phyloP scores from a whole-genome alignment of 2,797 vertebrate genomes.

The Dicrostonyx torquatus region DNA sequence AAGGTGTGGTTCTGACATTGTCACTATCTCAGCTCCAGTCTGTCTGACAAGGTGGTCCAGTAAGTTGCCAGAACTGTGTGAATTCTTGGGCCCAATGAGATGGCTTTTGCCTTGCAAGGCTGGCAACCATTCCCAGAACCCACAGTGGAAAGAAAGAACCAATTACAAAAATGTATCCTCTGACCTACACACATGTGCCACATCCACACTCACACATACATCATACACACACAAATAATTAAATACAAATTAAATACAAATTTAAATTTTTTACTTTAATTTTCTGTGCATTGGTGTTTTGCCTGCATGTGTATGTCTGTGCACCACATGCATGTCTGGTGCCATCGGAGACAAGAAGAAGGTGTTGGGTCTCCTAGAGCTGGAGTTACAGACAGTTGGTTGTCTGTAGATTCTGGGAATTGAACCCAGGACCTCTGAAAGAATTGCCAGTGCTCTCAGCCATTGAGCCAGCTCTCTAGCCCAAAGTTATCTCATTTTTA shows the following conservation, averaged over 20 bases:
- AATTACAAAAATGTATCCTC: neutral
- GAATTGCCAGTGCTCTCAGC: no score
- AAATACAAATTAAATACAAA: neutral
- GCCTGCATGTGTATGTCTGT: neutral
- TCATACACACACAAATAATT: neutral
- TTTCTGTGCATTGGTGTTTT: neutral
- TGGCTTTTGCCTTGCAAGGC: neutral
- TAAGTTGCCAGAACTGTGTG: neutral
- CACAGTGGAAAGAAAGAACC: neutral
- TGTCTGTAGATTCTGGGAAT: neutral
- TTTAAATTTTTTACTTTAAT: neutral
- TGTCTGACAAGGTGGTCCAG: neutral
- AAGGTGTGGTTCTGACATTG: neutral
- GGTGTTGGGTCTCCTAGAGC: neutral
- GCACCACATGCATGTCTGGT: neutral
- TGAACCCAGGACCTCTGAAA: neutral
- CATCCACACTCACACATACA: no score
- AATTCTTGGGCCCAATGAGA: neutral
- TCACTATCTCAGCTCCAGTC: neutral
- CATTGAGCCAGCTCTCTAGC: no score
- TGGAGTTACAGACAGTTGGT: neutral
- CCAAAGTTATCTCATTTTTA: no score
- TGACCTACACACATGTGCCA: neutral
- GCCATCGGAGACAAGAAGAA: neutral
- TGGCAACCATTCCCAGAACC: neutral